Conservation (phyloP, 2,888 invertebrate species). For the Epinotia bilunana region DNA sequence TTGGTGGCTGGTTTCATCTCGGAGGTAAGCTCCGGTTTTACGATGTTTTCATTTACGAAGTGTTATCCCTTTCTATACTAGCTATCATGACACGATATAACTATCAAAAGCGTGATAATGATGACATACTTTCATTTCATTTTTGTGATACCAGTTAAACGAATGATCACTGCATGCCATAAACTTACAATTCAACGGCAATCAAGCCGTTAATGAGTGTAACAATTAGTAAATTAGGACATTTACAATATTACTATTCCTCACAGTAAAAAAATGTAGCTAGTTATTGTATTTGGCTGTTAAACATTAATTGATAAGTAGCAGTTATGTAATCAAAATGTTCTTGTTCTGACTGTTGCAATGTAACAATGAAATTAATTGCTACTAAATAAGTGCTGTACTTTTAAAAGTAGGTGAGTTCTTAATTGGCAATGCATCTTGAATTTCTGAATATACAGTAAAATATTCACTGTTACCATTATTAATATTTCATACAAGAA, state of each 20-base stretch:
- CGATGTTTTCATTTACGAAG: neutral
- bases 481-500: neutral
- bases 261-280: neutral
- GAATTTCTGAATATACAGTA: neutral
- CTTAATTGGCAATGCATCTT: constrained; percentile 6
- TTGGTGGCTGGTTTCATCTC: constrained; percentile 94
- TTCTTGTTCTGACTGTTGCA: neutral
- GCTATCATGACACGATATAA: neutral
- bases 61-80: neutral
- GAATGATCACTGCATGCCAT: constrained; percentile 16
- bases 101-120: constrained; percentile 9
- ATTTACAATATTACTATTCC: neutral
- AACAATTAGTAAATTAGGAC: neutral
- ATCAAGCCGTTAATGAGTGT: neutral
- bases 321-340: constrained; percentile 17
- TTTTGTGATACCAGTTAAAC: neutral
- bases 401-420: constrained; percentile 1
- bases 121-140: constrained; percentile 52
- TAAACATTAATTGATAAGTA: constrained; percentile 1
- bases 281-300: neutral
- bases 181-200: neutral
- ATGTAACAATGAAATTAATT: neutral
- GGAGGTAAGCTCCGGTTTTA: constrained; percentile 84
- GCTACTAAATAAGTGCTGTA: neutral
- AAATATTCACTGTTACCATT: neutral